phyloP scores from a whole-genome alignment of 2,797 vertebrate species.

The Myotis daubentonii region DNA sequence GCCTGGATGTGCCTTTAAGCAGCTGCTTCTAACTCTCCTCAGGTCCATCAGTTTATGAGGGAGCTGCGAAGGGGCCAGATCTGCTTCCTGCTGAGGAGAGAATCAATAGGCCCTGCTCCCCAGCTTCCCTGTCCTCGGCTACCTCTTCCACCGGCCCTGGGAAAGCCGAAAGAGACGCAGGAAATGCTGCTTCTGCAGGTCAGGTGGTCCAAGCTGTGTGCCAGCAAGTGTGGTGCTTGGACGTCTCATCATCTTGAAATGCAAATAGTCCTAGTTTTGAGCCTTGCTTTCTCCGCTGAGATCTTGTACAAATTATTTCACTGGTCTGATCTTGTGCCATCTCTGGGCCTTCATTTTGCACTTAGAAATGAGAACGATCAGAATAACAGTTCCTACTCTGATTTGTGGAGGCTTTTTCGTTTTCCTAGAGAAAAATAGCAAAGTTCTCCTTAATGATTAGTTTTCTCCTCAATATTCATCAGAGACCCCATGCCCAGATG shows the following conservation, averaged over 20 bases:
- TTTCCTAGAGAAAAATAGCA: neutral
- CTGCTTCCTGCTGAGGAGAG: neutral
- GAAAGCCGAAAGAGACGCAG: neutral
- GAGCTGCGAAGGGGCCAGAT: neutral
- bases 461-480: neutral
- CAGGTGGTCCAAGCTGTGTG: neutral
- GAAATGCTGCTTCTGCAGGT: neutral
- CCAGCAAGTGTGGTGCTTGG: neutral
- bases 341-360: neutral
- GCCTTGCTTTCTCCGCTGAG: neutral
- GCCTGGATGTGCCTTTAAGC: neutral
- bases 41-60: neutral
- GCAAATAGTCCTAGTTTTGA: neutral
- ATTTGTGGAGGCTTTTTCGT: neutral
- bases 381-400: neutral
- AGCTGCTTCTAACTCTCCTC: neutral
- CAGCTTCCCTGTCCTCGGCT: neutral
- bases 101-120: neutral
- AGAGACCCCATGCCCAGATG: neutral
- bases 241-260: neutral
- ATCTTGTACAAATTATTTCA: neutral
- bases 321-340: neutral
- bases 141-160: neutral
- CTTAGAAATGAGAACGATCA: neutral
- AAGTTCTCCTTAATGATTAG: neutral